Base-by-base conservation (phyloP, 2,113 vertebrate species). In the Cyprinus carpio region DNA sequence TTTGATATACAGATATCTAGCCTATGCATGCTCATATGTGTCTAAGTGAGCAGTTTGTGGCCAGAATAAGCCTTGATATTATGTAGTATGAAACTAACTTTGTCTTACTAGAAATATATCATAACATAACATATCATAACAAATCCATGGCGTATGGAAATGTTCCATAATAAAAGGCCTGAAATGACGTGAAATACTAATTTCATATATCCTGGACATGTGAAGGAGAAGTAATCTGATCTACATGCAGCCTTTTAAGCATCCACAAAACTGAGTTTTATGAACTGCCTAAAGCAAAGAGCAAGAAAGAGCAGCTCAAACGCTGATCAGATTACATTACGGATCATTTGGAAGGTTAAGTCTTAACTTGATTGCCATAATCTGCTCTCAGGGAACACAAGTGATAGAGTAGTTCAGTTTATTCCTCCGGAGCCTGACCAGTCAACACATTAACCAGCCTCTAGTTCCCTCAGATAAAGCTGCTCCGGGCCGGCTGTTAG, bases 351-450 rank as follows among this genome's bases (percentile, higher is more conserved):
- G 46, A 54, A 51, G 74, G 25, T 29, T 76, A 37, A 78, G 29
- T n/a, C 76, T 60, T 60, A 40, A 60, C 76, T 60, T 78, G 54
- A 60, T 78, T 60, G 54, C 1, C 20, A 15, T 78, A 34, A 60
- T 40, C 76, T 8, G 29, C 18, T 78, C 54, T 78, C 20, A 2
- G 31, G 31, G 54, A 20, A 37, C 23, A 23, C 25, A 76, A 58
- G 75, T 34, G 75, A 34, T 77, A 13, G 60, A n/a, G 5, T n/a
- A n/a, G 51, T 8, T 78, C 2, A n/a, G 31, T 29, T 76, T 76
- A 37, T 78, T 85, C 87, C 84, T 85, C 71, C 43, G 65, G 27
- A 34, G 18, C 51, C 29, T 67, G 29, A 51, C 49, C 18, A 20
- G 51, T 56, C 51, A 56, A 56, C 51, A 56, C 51, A 56, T 56